Conservation (phyloP, 2,113 vertebrate genomes). For the Geococcyx californianus region DNA sequence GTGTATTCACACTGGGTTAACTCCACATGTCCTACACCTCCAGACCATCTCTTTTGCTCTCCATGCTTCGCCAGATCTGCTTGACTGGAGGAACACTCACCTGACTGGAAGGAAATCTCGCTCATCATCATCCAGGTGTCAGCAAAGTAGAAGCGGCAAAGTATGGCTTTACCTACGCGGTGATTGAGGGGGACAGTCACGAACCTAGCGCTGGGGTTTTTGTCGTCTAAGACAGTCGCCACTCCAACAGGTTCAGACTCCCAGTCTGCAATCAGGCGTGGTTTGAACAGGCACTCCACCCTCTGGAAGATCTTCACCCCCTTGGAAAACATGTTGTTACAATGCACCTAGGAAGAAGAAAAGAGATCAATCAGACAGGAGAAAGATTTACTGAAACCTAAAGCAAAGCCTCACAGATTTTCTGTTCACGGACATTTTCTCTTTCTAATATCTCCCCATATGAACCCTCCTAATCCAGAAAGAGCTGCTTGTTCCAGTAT, state of each 20-base stretch:
- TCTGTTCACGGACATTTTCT: not conserved
- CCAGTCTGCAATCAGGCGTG: conserved; percentile 78
- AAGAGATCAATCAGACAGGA: not conserved
- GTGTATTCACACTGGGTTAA: fast-evolving
- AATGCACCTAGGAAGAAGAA: conserved; percentile 80
- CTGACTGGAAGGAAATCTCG: conserved; percentile 90
- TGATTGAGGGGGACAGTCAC: conserved; percentile 85
- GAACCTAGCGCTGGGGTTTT: conserved; percentile 88
- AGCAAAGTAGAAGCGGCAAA: conserved; percentile 86
- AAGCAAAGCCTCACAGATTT: not conserved
- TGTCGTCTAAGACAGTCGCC: conserved; percentile 85
- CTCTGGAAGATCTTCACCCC: conserved; percentile 90
- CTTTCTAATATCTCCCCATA: not conserved
- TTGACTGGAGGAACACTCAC: conserved; percentile 30
- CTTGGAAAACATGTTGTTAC: conserved; percentile 91
- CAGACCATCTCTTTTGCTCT: not conserved
- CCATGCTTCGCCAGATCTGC: fast-evolving
- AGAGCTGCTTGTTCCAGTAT: not conserved
- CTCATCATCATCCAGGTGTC: conserved; percentile 94
- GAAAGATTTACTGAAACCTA: not conserved
- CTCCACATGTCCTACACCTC: fast-evolving
- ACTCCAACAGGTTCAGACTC: conserved; percentile 79
- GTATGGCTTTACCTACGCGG: conserved; percentile 78
- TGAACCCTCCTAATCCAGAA: not conserved
- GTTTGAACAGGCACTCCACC: conserved; percentile 86